A percentile compares a stretch with the other conserved stretches of the same genome.
phyloP scores from a whole-genome alignment of 2,797 vertebrate species.

The Pristis pectinata region DNA sequence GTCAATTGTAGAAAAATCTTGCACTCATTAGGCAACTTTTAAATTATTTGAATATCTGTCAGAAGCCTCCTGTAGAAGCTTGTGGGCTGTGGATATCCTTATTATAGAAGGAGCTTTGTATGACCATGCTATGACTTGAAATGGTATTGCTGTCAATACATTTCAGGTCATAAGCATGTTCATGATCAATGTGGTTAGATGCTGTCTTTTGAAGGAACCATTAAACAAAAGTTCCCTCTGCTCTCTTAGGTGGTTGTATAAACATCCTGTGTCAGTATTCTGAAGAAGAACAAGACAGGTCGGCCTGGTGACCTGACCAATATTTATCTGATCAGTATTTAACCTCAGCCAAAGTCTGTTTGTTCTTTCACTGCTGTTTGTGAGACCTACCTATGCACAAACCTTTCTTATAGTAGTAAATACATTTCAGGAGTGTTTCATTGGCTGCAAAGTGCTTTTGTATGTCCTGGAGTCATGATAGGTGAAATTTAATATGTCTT shows the following conservation, averaged over 20 bases:
- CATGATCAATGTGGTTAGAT: too few relatives aligned
- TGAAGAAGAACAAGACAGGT: background rate
- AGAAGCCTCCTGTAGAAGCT: background rate
- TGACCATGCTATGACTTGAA: too few relatives aligned
- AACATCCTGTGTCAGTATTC: background rate
- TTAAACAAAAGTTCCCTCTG: background rate
- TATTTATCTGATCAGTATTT: background rate
- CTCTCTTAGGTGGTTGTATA: background rate
- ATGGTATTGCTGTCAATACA: background rate
- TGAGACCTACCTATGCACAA: background rate
- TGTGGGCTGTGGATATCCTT: background rate
- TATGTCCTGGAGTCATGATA: background rate
- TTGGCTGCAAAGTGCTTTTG: background rate
- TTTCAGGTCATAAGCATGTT: too few relatives aligned
- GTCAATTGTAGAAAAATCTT: background rate
- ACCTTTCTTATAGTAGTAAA: background rate
- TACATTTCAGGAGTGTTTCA: background rate
- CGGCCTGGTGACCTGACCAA: background rate
- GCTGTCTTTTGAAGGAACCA: background rate
- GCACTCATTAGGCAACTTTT: background rate
- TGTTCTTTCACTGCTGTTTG: background rate
- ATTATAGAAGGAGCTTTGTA: background rate
- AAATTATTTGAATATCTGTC: background rate
- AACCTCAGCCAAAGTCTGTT: background rate
- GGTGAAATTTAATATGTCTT: background rate